Conservation (phyloP, 64 coral and sea anemone species). For the Cladopsammia gracilis region DNA sequence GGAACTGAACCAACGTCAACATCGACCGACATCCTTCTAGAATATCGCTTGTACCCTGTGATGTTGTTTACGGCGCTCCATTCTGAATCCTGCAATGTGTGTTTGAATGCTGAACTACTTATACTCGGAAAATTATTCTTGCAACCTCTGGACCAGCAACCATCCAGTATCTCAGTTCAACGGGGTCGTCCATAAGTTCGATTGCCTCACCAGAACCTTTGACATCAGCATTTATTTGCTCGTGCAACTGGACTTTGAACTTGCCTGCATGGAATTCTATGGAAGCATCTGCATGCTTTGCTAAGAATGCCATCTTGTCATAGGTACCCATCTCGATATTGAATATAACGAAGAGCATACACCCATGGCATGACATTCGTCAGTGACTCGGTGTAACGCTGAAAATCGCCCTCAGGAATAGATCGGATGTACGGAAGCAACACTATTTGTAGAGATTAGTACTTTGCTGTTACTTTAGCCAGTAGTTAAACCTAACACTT, state of each 20-base stretch:
- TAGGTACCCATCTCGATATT: conserved; percentile 1
- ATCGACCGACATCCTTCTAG: background rate
- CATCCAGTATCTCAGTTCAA: background rate
- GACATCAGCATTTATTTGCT: background rate
- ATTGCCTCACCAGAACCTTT: background rate
- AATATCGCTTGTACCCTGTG: background rate
- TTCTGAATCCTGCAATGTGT: background rate
- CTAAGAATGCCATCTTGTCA: background rate
- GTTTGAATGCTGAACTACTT: background rate
- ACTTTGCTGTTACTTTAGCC: background rate
- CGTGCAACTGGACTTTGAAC: background rate
- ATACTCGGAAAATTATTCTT: background rate
- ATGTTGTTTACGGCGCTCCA: background rate
- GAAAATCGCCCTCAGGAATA: background rate
- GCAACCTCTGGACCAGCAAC: background rate
- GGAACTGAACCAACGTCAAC: background rate
- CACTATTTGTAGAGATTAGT: background rate
- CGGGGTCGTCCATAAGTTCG: background rate
- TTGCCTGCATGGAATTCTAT: background rate
- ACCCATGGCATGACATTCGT: background rate
- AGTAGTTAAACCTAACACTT: background rate
- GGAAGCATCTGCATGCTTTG: background rate
- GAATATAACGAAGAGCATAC: background rate
- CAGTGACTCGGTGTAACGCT: background rate
- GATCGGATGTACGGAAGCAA: background rate